Evolutionary conservation across 2,797 vertebrate genomes (phyloP).

Genomic region (Megalops cyprinoides): DNA sequence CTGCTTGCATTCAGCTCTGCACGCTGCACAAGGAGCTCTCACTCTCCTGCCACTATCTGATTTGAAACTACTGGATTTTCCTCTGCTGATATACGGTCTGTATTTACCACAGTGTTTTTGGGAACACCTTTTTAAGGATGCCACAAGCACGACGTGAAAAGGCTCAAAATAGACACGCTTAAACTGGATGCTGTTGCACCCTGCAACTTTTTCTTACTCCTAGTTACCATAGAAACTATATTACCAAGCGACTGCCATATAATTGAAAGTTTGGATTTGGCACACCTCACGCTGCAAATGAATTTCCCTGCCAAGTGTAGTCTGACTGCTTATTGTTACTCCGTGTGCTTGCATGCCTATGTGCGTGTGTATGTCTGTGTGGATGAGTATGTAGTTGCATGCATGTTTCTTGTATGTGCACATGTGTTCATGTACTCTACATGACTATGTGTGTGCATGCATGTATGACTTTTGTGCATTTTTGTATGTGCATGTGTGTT

Average conservation of each 20-base stretch:
- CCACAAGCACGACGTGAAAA: neutral
- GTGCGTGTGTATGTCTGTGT: neutral
- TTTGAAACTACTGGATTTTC: neutral
- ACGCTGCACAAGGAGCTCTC: too few species aligned
- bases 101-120: neutral
- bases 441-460: too few species aligned
- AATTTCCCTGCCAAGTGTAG: neutral
- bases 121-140: neutral
- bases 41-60: too few species aligned
- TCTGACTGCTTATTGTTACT: neutral
- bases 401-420: neutral
- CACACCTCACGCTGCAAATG: neutral
- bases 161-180: neutral
- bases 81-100: neutral
- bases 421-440: too few species aligned
- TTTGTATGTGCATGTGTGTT: too few species aligned
- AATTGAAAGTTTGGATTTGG: conserved; percentile 6
- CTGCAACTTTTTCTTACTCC: conserved; percentile 1
- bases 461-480: too few species aligned
- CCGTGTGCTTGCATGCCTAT: neutral
- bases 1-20: too few species aligned
- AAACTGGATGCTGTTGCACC: neutral
- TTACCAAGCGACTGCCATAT: conserved; percentile 9
- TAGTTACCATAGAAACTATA: conserved; percentile 27
- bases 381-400: neutral